Conservation (phyloP, 2,888 invertebrate genomes). For the Thyatira batis region DNA sequence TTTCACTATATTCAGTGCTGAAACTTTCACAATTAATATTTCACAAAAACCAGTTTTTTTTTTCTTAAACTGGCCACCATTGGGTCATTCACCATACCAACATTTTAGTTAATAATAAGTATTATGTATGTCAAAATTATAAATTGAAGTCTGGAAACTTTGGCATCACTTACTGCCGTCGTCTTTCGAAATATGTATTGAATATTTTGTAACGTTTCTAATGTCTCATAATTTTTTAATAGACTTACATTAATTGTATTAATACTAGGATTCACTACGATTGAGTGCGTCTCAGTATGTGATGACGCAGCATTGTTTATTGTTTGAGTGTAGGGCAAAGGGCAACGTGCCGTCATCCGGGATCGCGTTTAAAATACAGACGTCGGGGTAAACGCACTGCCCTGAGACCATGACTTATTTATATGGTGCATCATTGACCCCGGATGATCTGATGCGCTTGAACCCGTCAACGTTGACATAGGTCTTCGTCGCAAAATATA, state of each 20-base stretch:
- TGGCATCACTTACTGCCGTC: no score
- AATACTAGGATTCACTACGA: neutral
- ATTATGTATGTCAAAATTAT: no score
- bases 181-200: no score
- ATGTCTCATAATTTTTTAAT: no score
- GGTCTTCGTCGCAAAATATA: constrained; percentile 7
- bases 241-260: neutral
- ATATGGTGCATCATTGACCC: constrained; percentile 64
- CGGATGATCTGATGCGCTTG: constrained; percentile 26
- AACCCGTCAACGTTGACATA: constrained; percentile 21
- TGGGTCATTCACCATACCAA: no score
- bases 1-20: no score
- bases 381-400: constrained; percentile 66
- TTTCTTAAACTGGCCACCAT: no score
- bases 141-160: no score
- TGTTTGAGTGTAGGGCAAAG: constrained; percentile 49
- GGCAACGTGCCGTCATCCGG: constrained; percentile 47
- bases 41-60: no score
- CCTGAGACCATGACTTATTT: constrained; percentile 59
- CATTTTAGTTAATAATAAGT: no score
- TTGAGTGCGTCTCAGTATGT: neutral
- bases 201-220: no score
- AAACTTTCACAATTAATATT: no score
- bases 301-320: neutral
- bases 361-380: constrained; percentile 54